Evolutionary conservation across 2,797 vertebrate species (phyloP).

Genomic region (Poliocrania exsul): DNA sequence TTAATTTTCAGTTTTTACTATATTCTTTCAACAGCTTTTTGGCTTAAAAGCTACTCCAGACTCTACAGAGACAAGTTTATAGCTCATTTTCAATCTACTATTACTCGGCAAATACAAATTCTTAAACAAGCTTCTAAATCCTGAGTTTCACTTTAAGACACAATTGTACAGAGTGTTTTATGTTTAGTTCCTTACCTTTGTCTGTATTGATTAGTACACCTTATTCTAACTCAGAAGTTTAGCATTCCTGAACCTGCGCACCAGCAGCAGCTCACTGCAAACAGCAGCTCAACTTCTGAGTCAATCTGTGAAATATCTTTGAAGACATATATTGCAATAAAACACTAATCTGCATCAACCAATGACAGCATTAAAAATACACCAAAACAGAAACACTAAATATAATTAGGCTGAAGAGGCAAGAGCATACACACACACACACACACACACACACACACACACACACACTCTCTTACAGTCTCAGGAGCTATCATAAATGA

Average conservation of each 20-base stretch:
- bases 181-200: not conserved
- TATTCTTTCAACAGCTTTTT: slow-evolving; percentile 1
- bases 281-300: not conserved
- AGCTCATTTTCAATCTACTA: not conserved
- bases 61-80: not conserved
- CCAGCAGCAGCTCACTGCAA: not conserved
- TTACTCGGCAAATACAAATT: not conserved
- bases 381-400: slow-evolving; percentile 41
- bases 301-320: not conserved
- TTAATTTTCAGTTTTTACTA: not conserved
- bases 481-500: not conserved
- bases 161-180: not conserved
- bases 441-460: not conserved
- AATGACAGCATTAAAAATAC: slow-evolving; percentile 7
- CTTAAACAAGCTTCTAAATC: not conserved
- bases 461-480: not conserved
- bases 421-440: not conserved
- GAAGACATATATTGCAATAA: slow-evolving; percentile 11
- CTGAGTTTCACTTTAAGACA: not conserved
- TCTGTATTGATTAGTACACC: not conserved
- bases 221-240: not conserved
- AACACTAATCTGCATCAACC: not conserved
- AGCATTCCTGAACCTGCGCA: not conserved
- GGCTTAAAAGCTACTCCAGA: not conserved
- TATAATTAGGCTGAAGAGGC: not conserved